phyloP scores from a whole-genome alignment of 2,113 vertebrate species.

The Hiodon tergisus region DNA sequence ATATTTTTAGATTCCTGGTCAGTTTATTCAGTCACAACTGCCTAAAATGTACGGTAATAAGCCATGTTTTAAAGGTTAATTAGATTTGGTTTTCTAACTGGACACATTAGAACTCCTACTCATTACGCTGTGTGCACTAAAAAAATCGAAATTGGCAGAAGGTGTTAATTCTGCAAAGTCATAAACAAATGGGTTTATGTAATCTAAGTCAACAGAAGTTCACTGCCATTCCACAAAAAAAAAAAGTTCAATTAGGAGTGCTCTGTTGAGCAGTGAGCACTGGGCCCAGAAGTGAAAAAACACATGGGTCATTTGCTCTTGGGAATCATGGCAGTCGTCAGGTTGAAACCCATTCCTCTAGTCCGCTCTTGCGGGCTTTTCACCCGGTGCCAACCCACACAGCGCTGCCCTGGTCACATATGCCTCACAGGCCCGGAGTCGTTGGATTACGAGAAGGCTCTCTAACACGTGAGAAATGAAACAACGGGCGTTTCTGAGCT shows the following conservation, averaged over 20 bases:
- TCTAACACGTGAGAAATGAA: not conserved
- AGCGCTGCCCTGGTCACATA: not conserved
- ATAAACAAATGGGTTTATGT: too few species aligned
- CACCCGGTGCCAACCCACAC: not conserved
- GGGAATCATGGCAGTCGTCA: not conserved
- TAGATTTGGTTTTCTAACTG: too few species aligned
- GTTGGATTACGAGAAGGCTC: too few species aligned
- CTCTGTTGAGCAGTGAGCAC: not conserved
- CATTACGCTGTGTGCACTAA: too few species aligned
- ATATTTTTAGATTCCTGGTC: too few species aligned
- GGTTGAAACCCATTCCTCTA: constrained; percentile 12
- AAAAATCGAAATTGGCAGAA: too few species aligned
- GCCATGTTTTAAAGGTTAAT: too few species aligned
- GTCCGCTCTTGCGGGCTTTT: not conserved
- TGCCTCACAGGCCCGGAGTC: not conserved
- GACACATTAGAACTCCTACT: too few species aligned
- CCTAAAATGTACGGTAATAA: too few species aligned
- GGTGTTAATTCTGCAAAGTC: too few species aligned
- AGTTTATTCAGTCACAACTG: too few species aligned
- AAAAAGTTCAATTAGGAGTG: constrained; percentile 10
- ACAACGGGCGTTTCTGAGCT: too few species aligned
- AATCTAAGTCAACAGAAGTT: not conserved
- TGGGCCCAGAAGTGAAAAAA: constrained; percentile 14
- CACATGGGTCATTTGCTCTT: constrained; percentile 13
- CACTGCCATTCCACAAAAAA: not conserved